Evolutionary conservation across 1,140 invertebrate genomes (phyloP).

Genomic region (Drosophila murphyi): DNA sequence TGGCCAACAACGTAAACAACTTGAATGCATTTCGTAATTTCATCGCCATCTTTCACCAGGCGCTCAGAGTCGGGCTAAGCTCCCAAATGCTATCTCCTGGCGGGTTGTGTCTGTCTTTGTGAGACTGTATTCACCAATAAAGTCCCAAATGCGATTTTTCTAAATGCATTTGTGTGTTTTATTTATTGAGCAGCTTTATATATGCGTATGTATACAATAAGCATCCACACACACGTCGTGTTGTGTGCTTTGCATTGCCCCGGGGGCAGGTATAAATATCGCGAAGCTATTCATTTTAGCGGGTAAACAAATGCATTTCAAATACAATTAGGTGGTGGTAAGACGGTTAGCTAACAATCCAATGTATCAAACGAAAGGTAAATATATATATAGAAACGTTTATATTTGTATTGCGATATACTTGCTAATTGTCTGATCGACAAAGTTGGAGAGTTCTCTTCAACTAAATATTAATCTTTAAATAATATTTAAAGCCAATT

Average conservation of each 20-base stretch:
- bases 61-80: conserved; percentile 40
- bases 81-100: conserved; percentile 8
- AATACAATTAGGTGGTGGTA: conserved; percentile 32
- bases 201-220: conserved; percentile 14
- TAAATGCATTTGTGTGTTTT: conserved; percentile 77
- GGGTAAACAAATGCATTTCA: conserved; percentile 36
- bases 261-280: conserved; percentile 30
- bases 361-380: conserved; percentile 5
- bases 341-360: conserved; percentile 22
- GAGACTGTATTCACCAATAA: conserved; percentile 33
- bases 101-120: neutral
- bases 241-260: neutral
- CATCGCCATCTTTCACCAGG: conserved; percentile 47
- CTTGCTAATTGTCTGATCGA: neutral
- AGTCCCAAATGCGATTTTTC: conserved; percentile 70
- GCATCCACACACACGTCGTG: conserved; percentile 1
- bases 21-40: conserved; percentile 44
- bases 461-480: no score
- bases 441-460: neutral
- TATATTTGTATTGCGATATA: neutral
- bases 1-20: conserved; percentile 77
- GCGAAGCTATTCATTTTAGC: conserved; percentile 46
- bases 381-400: neutral
- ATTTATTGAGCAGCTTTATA: conserved; percentile 60
- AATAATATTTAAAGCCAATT: no score